Conservation (phyloP, 2,797 vertebrate genomes). For the Chromis chromis region DNA sequence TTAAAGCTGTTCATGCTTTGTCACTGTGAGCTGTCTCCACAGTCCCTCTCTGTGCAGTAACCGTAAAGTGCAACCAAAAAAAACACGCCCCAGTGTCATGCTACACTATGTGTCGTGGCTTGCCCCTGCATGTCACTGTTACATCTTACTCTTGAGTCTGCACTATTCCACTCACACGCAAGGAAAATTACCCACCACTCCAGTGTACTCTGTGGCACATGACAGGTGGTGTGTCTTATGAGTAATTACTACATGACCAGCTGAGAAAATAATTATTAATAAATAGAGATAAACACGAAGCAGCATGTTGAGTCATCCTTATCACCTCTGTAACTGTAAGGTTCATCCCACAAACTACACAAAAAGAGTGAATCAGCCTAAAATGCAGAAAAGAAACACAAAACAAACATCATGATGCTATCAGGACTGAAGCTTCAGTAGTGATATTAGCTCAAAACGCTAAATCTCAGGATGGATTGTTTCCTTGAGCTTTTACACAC, state of each 20-base stretch:
- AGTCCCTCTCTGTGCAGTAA: slow-evolving; percentile 42
- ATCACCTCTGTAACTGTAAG: neutral
- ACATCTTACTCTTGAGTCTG: slow-evolving; percentile 30
- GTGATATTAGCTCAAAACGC: slow-evolving; percentile 10
- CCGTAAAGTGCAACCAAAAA: slow-evolving; percentile 31
- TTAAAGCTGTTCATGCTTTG: slow-evolving; percentile 70
- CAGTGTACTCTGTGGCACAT: slow-evolving; percentile 15
- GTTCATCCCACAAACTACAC: slow-evolving; percentile 8
- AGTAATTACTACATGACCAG: slow-evolving; percentile 14
- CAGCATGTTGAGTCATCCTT: slow-evolving; percentile 22
- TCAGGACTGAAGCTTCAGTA: neutral
- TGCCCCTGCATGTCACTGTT: slow-evolving; percentile 45
- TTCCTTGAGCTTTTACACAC: slow-evolving; percentile 24
- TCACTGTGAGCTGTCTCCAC: slow-evolving; percentile 64
- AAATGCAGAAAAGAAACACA: neutral
- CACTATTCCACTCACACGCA: slow-evolving; percentile 18
- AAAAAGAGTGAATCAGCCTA: slow-evolving; percentile 3
- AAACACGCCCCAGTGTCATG: slow-evolving; percentile 43
- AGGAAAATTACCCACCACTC: slow-evolving; percentile 15
- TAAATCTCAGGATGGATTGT: slow-evolving; percentile 17
- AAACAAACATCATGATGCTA: neutral
- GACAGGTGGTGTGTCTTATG: slow-evolving; percentile 15
- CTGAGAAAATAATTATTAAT: slow-evolving; percentile 21
- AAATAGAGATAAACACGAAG: slow-evolving; percentile 22
- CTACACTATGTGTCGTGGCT: slow-evolving; percentile 52